Evolutionary conservation across 1,140 invertebrate genomes (phyloP), one percentile per base, ranked within the genome.

Genomic region (Maniola jurtina): DNA sequence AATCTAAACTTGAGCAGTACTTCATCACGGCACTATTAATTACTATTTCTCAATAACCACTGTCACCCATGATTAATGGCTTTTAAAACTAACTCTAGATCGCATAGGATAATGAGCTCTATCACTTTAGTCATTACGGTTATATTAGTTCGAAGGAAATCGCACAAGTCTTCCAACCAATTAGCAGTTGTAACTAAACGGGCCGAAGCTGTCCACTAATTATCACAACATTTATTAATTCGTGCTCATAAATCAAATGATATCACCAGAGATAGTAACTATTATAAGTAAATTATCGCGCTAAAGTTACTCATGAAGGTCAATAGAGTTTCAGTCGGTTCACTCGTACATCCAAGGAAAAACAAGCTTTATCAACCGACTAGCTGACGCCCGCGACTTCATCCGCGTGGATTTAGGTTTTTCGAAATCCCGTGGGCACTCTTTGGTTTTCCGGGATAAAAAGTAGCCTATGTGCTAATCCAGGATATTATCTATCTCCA

Each of bases 21-120:
- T 45, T 59, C 15, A 45, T 57, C 25, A 57, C 14, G 34, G 8
- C 33, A 40, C 40, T 62, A 62, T 54, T 10, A 62, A 62, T 62
- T 62, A 54, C 61, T 54, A 62, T 62, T 62, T 52, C 61, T 62
- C 48, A 47, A n/a, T 62, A 54, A 55, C 60, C 45, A 35, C 60
- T 38, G 47, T 14, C 33, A 50, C 48, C 61, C 52, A 38, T 54
- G 61, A 62, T 62, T 62, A 54, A 62, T 54, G 11, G 16, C 50
- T 11, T 14, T 54, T 40, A 62, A 10, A 50, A 11, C 47, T 11
- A 11, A 13, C 9, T 52, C 11, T 38, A 14, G 14, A 16, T 9
- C 16, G 13, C 16, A 45, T 25, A 25, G 25, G 25, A 60, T 47
- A 45, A 45, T 60, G 42, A 34, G 6, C 25, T 40, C 7, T 45